Evolutionary conservation across 2,113 vertebrate genomes (phyloP).

Genomic region (Otis tarda): DNA sequence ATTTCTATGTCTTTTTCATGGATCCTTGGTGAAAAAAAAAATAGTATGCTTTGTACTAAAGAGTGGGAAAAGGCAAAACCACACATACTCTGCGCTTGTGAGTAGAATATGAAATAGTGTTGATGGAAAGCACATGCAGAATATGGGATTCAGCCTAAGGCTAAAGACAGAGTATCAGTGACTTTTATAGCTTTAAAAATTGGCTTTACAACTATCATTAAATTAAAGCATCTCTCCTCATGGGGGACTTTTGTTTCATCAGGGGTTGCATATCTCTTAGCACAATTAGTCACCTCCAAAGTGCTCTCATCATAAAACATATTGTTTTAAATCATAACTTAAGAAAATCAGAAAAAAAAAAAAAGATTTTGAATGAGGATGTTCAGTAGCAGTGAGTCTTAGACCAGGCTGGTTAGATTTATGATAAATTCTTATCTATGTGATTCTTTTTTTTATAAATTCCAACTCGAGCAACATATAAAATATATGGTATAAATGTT

Average conservation of each 20-base stretch:
- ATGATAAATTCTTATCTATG: background rate
- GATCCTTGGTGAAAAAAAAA: background rate
- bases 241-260: background rate
- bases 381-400: accelerated
- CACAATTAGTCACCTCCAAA: background rate
- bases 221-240: background rate
- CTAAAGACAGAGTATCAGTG: background rate
- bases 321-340: background rate
- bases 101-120: background rate
- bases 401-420: background rate
- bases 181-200: constrained; percentile 48
- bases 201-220: constrained; percentile 24
- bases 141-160: background rate
- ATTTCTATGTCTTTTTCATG: background rate
- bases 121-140: background rate
- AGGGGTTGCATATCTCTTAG: background rate
- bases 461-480: constrained; percentile 45
- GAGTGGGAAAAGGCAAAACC: background rate
- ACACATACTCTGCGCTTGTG: background rate
- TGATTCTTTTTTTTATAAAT: background rate
- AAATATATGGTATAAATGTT: constrained; percentile 61
- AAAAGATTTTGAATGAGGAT: background rate
- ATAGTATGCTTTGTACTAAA: background rate
- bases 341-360: background rate
- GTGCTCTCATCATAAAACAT: background rate